Evolutionary conservation across 2,888 invertebrate species (phyloP).

Genomic region (Ecliptopera silaceata): DNA sequence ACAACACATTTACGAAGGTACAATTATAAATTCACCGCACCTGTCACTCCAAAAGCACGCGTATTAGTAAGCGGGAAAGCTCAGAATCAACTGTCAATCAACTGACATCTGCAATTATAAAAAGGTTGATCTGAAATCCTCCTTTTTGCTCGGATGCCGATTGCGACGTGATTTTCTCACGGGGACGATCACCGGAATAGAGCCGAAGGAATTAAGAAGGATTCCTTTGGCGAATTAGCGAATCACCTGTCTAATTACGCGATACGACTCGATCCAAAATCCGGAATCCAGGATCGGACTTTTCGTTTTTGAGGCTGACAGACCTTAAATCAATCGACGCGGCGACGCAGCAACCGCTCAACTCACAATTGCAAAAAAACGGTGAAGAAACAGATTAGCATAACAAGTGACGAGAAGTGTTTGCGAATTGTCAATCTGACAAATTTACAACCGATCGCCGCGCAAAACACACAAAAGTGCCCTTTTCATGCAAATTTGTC

Average conservation of each 20-base stretch:
- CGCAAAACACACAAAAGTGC: slow-evolving; percentile 73
- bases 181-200: slow-evolving; percentile 55
- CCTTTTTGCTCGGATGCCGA: slow-evolving; percentile 76
- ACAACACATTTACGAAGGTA: slow-evolving; percentile 12
- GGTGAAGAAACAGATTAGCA: slow-evolving; percentile 67
- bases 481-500: slow-evolving; percentile 80
- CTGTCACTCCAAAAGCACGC: slow-evolving; percentile 32
- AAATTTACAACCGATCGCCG: slow-evolving; percentile 77
- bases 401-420: slow-evolving; percentile 74
- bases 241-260: slow-evolving; percentile 81
- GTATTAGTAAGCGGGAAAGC: slow-evolving; percentile 41
- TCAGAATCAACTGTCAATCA: slow-evolving; percentile 55
- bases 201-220: slow-evolving; percentile 61
- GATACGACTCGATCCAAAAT: slow-evolving; percentile 49
- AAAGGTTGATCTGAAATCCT: slow-evolving; percentile 56
- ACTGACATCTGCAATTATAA: slow-evolving; percentile 50
- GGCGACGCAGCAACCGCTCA: slow-evolving; percentile 33
- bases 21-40: slow-evolving; percentile 32
- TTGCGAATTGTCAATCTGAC: slow-evolving; percentile 79
- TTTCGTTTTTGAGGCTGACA: slow-evolving; percentile 33
- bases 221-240: slow-evolving; percentile 78
- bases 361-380: slow-evolving; percentile 43
- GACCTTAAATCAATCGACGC: slow-evolving; percentile 37
- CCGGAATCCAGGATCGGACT: slow-evolving; percentile 55
- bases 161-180: slow-evolving; percentile 81